These are phyloP conservation scores for Poeciliopsis infans DNA, from an alignment of 2,797 vertebrate species.

Conservation along the genomic window DNA sequence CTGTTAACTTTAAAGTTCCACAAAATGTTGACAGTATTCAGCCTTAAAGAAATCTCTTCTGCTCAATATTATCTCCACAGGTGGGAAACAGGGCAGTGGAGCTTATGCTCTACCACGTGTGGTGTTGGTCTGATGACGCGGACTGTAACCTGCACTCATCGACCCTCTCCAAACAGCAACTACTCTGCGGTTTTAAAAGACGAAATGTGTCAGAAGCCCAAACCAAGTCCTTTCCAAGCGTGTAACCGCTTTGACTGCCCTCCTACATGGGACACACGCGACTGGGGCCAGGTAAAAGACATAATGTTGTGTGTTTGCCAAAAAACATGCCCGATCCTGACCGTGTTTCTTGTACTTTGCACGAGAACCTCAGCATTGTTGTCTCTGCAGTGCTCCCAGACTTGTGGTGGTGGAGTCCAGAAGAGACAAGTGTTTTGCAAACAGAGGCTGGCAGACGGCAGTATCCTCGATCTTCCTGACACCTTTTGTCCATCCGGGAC, in stretches of 20 bases:
- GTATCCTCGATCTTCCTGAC: slow-evolving; percentile 89
- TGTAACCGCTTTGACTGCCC: slow-evolving; percentile 96
- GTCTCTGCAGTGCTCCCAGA: slow-evolving; percentile 87
- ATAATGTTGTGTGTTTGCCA: not conserved
- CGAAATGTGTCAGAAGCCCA: slow-evolving; percentile 85
- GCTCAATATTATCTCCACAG: slow-evolving; percentile 69
- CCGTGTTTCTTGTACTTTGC: slow-evolving; percentile 11
- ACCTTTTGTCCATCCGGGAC: slow-evolving; percentile 85
- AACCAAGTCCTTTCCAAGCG: slow-evolving; percentile 88
- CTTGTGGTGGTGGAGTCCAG: slow-evolving; percentile 88
- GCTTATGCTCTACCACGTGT: slow-evolving; percentile 91
- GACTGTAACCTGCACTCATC: slow-evolving; percentile 86
- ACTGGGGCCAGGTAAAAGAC: slow-evolving; percentile 88
- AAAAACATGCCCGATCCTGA: not conserved
- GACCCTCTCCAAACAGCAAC: slow-evolving; percentile 83
- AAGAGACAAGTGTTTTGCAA: slow-evolving; percentile 86
- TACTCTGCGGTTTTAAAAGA: slow-evolving; percentile 82
- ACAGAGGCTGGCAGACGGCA: slow-evolving; percentile 92
- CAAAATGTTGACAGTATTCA: not conserved
- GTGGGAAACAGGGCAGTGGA: slow-evolving; percentile 92
- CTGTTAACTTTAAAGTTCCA: not conserved
- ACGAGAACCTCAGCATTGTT: slow-evolving; percentile 25
- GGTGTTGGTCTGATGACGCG: slow-evolving; percentile 93
- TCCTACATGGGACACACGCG: slow-evolving; percentile 87
- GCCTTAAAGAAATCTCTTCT: slow-evolving; percentile 5